Evolutionary conservation across 2,888 invertebrate genomes (phyloP), one percentile per base, ranked within the genome.

Genomic region (Tanypteryx hageni): DNA sequence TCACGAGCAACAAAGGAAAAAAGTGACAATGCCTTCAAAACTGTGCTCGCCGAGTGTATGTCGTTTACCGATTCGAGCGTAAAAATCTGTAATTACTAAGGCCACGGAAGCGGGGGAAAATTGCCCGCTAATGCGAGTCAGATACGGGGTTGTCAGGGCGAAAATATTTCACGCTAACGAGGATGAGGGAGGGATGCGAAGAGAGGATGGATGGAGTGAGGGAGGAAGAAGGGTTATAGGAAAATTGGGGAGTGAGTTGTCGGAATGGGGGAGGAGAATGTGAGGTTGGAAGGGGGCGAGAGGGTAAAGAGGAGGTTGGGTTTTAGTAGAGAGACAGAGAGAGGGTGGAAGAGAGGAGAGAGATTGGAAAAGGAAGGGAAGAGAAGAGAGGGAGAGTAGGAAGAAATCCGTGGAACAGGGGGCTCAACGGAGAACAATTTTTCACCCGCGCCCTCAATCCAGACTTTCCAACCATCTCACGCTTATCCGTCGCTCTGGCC

Each of bases 111-210:
- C 89, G 89, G 89, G 44, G 64, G 61, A 68, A 89, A 89, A 89
- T 89, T 89, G 89, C 89, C 89, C 89, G 89, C 89, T 89, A 89
- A 89, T 89, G 89, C 89, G 64, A 89, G 61, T 89, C 89, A 86
- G 61, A 86, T 61, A 31, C 61, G 68, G 89, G 89, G 89, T 64
- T 89, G 64, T 68, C 68, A 27, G 68, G 68, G 89, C 11, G 89
- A 89, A 89, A 89, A 89, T 89, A 89, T 89, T 89, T 89, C 89
- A 89, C 61, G 89, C 89, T 89, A 89, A 89, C 89, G 89, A 86
- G 86, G 86, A 59, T 86, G 86, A 86, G 31, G 86, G 86, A 86
- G 59, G 61, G 57, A 59, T 27, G 61, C 11, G 10, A 31, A 89
- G 31, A 61, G 27, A 31, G 57, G 83, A 57, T 57, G 56, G 82